Conservation (phyloP, 2,797 vertebrate species). For the Scyliorhinus canicula region DNA sequence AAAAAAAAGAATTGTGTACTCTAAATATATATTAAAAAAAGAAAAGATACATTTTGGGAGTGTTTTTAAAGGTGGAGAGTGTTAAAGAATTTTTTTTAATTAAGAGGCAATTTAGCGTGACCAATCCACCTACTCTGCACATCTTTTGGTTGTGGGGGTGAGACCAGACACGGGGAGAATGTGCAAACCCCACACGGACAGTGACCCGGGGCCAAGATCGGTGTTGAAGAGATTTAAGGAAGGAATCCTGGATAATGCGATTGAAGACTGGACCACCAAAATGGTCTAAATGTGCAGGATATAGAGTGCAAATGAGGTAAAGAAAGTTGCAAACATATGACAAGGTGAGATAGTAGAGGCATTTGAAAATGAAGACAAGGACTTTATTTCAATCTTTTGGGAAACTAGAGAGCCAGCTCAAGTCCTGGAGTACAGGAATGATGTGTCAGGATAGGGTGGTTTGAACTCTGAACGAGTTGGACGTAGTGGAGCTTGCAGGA, state of each 20-base stretch:
- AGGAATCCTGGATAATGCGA: background rate
- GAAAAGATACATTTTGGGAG: background rate
- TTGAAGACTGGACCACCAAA: background rate
- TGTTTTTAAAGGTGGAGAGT: background rate
- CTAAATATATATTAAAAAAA: too few relatives aligned
- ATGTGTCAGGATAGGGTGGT: background rate
- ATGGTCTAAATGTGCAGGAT: background rate
- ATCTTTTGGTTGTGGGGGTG: too few relatives aligned
- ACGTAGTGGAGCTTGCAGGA: background rate
- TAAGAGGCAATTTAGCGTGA: too few relatives aligned
- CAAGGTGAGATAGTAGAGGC: background rate
- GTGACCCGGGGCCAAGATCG: too few relatives aligned
- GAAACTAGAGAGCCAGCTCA: background rate
- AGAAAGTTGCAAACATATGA: background rate
- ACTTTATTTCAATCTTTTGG: background rate
- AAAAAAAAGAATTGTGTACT: too few relatives aligned
- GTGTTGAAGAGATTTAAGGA: background rate
- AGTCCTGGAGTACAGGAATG: background rate
- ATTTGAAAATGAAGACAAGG: background rate
- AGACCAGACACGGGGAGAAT: too few relatives aligned
- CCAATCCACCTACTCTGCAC: too few relatives aligned
- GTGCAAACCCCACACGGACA: too few relatives aligned
- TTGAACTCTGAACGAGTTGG: background rate
- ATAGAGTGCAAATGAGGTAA: background rate
- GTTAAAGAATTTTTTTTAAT: too few relatives aligned